These are phyloP conservation scores for Hippocampus abdominalis DNA, from an alignment of 2,113 vertebrate species.

Conservation along the genomic window DNA sequence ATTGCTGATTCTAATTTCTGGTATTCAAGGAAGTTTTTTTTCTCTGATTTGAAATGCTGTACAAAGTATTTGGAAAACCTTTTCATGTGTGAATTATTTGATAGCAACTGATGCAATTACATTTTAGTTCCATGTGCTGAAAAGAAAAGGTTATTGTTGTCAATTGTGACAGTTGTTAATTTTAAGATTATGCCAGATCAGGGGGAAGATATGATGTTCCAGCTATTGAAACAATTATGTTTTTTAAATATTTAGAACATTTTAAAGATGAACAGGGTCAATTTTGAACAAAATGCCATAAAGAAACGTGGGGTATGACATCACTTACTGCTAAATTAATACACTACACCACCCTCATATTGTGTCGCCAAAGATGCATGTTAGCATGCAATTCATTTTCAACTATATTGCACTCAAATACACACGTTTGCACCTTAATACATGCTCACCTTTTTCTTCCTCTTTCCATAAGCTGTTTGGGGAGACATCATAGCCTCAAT, in stretches of 20 bases:
- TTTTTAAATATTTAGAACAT: too few relatives aligned
- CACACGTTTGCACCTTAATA: background rate
- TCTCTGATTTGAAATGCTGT: too few relatives aligned
- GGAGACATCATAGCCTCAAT: constrained; percentile 47
- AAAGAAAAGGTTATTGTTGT: background rate
- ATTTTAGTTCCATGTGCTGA: background rate
- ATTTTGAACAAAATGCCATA: too few relatives aligned
- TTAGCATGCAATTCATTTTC: background rate
- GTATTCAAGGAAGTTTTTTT: background rate
- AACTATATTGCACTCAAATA: background rate
- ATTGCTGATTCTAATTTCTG: background rate
- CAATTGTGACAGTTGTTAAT: too few relatives aligned
- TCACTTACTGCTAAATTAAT: background rate
- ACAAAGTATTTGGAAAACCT: too few relatives aligned
- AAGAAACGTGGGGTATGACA: background rate
- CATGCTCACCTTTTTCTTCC: constrained; percentile 35
- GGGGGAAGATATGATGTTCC: too few relatives aligned
- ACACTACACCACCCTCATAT: too few relatives aligned
- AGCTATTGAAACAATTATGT: too few relatives aligned
- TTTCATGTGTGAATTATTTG: too few relatives aligned
- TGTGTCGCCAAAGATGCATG: background rate
- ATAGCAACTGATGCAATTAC: background rate
- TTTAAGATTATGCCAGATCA: background rate
- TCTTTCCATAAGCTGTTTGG: constrained; percentile 39
- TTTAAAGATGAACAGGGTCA: too few relatives aligned